Evolutionary conservation across 2,888 invertebrate species (phyloP), one percentile per base, ranked within the genome.

Genomic region (Calameuta idolon): DNA sequence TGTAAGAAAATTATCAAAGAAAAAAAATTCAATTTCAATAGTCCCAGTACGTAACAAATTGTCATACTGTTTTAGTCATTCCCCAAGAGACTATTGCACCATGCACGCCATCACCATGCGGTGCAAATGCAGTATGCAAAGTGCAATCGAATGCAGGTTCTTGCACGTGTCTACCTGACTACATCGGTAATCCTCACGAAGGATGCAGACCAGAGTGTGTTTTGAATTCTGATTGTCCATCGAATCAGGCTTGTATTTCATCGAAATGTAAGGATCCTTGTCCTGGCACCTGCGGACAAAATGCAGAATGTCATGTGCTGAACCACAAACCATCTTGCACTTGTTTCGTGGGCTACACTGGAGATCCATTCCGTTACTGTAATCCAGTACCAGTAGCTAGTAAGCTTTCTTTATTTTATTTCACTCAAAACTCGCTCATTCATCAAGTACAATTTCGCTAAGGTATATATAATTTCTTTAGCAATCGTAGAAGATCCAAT

Each of bases 261-360:
- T 94, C 95, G 84, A 96, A 96, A 92, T 97, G 97, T 89, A 89
- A 92, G 34, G 94, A 97, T 90, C 97, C 97, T 69, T 97, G 97
- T 83, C 94, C 94, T 55, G 94, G 94, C 79, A 94, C 94, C 76
- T 96, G 96, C 86, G 96, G 95, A 71, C 92, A 92, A 87, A 92
- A 92, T 84, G 91, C 93, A 0, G 87, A 90, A 34, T 93, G 93
- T 83, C 90, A 92, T 79, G 92, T 93, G 12, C 89, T 92, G 34
- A 92, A 92, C 80, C 93, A 93, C 80, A 85, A 91, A 69, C 92
- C 93, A 1, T 88, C 91, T 69, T 94, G 94, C 80, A 89, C 89
- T 34, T 92, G 92, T 81, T 85, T 87, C 68, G 87, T 91, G 75
- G 86, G 89, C 79, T 91, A 88, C 80, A 90, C 90, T 30, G 92